A percentile compares a stretch with the other conserved stretches of the same genome.
These are phyloP conservation scores for Deilephila porcellus DNA, from an alignment of 2,888 invertebrate species.

Conservation along the genomic window DNA sequence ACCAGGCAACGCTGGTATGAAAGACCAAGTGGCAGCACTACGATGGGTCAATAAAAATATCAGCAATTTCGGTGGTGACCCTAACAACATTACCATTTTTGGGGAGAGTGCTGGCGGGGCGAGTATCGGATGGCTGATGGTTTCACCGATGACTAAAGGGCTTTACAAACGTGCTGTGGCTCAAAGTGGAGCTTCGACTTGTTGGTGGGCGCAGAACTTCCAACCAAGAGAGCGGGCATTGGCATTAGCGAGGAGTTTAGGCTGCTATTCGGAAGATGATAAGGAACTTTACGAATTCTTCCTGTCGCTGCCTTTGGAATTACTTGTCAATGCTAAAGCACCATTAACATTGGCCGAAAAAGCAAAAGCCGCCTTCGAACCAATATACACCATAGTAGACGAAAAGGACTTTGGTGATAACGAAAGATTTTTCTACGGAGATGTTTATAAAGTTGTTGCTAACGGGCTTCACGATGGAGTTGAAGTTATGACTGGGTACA, in stretches of 20 bases:
- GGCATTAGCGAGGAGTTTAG: slow-evolving; percentile 56
- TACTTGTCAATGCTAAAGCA: slow-evolving; percentile 46
- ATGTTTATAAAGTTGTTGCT: slow-evolving; percentile 61
- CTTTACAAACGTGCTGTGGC: slow-evolving; percentile 83
- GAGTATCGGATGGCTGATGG: slow-evolving; percentile 61
- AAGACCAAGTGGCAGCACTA: slow-evolving; percentile 75
- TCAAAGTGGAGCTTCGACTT: slow-evolving; percentile 88
- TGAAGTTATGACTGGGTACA: slow-evolving; percentile 89
- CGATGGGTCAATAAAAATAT: slow-evolving; percentile 75
- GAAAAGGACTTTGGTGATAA: slow-evolving; percentile 60
- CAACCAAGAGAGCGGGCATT: slow-evolving; percentile 79
- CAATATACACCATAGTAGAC: slow-evolving; percentile 49
- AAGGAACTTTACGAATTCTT: slow-evolving; percentile 62
- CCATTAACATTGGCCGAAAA: slow-evolving; percentile 46
- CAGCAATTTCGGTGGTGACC: slow-evolving; percentile 68
- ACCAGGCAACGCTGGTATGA: slow-evolving; percentile 79
- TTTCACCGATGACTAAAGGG: slow-evolving; percentile 75
- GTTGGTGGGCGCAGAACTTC: slow-evolving; percentile 75
- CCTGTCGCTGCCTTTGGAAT: slow-evolving; percentile 53
- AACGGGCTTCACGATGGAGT: slow-evolving; percentile 76
- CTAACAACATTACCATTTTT: slow-evolving; percentile 72
- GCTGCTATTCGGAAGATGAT: slow-evolving; percentile 57
- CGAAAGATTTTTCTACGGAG: slow-evolving; percentile 62
- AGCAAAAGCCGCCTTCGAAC: slow-evolving; percentile 42
- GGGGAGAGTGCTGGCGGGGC: slow-evolving; percentile 74